phyloP scores from a whole-genome alignment of 2,113 vertebrate species.

The Rhinopomastus cyanomelas region DNA sequence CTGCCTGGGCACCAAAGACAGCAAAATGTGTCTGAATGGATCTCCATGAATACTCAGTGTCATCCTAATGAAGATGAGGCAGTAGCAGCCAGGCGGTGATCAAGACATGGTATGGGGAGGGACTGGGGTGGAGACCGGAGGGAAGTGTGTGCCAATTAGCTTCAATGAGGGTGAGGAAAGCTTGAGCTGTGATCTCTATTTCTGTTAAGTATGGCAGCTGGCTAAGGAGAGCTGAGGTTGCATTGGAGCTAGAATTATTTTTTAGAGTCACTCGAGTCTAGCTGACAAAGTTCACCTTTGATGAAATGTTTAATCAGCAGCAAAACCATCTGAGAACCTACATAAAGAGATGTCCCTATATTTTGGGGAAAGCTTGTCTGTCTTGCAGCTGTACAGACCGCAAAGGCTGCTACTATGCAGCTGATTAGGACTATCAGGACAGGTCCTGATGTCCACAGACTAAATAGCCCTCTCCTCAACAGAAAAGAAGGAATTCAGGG shows the following conservation, averaged over 20 bases:
- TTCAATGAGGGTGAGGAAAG: background rate
- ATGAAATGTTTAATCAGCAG: background rate
- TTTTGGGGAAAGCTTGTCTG: background rate
- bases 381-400: background rate
- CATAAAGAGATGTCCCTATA: background rate
- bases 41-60: background rate
- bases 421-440: background rate
- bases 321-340: background rate
- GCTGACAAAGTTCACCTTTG: background rate
- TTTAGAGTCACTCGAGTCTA: background rate
- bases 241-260: background rate
- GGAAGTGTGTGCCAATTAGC: background rate
- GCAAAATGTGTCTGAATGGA: background rate
- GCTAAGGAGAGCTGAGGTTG: background rate
- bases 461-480: background rate
- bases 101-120: background rate
- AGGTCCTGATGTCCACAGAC: background rate
- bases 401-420: background rate
- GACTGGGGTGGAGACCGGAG: background rate
- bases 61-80: conserved; percentile 4
- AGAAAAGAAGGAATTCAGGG: background rate
- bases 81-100: background rate
- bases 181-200: background rate
- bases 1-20: background rate
- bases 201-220: background rate